Evolutionary conservation across 1,140 invertebrate species (phyloP), one percentile per base, ranked within the genome.

Genomic region (Drosophila bifasciata): DNA sequence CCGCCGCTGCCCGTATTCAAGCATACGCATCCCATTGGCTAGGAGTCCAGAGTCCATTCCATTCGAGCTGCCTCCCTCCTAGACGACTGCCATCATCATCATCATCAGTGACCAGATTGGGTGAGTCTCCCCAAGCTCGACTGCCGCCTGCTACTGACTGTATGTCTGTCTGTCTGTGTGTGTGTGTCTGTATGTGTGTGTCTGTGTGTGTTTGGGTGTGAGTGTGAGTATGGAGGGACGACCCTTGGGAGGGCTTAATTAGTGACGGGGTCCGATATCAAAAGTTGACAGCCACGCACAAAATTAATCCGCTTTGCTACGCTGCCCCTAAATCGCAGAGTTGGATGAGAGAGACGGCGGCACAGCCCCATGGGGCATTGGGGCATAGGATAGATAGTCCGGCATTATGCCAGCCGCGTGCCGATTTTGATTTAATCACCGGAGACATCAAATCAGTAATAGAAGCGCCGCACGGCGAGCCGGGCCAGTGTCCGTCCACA

Each of bases 21-120:
- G 75, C 90, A 91, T 45, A 80, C 85, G 52, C 90, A 91, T 76
- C 90, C 90, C n/a, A 90, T 88, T 55, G 89, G 89, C 40, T 91
- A 91, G 50, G 17, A 36, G 21, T 21, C 17, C 17, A 16, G 19
- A 21, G 16, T 53, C 16, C 2, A 13, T 3, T 44, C 41, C 41
- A 28, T n/a, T 13, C 17, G 21, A 13, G 6, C 32, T 36, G 5
- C 11, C 43, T 23, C 16, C 11, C 43, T 23, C 21, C 41, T 45
- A 5, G 13, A 40, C 21, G 13, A 40, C 21, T 6, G 41, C 25
- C 43, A 40, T 25, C 53, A 36, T 8, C 32, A 25, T 21, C 46
- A 13, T 49, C 23, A 45, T 45, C n/a, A 25, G 39, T 50, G 45
- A 59, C 17, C 40, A 58, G 46, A 48, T 76, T 39, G 43, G 78